Base-by-base conservation (phyloP, 2,797 vertebrate genomes). In the Crypturellus tataupa region DNA sequence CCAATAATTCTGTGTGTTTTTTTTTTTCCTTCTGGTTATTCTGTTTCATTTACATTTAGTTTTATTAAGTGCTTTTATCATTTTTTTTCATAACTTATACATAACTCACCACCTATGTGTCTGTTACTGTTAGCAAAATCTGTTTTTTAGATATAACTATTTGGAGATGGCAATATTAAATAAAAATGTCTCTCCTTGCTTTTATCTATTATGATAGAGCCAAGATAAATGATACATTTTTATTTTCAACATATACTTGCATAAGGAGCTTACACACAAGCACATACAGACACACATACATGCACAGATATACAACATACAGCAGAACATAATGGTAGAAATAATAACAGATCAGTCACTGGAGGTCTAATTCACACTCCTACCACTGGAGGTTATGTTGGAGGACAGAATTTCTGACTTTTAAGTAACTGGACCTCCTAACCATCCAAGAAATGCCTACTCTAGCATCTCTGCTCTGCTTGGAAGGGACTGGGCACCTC, bases 1-100 rank as follows among this genome's bases (percentile, higher is more conserved):
- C 76, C 84, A 70, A 11, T 55, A 85, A 75, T 80, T 63, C 85
- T 56, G 31, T 29, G 8, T n/a, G 8, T 56, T 49, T 47, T 77
- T 93, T 77, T 93, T 55, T 53, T 42, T 77, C 91, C n/a, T 67
- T 67, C 56, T 70, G 35, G 13, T 85, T 33, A 68, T 80, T 35
- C 65, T 59, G 40, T 31, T 79, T 87, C 68, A 33, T 84, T 89
- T 63, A 67, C 65, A 46, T 37, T 75, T 56, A 40, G 37, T 42
- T 88, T 86, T 24, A 46, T 51, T 39, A 15, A 73, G 58, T 63
- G 58, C 53, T 75, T 94, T 93, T 78, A 80, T 82, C 37, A 6
- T 67, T 69, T 89, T 72, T 85, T 58, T 85, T 90, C 70, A 44
- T 73, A 65, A 65, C 56, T 68, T 44, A 80, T 71, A 59, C 24